phyloP scores from a whole-genome alignment of 1,140 invertebrate genomes.

The Adelges cooleyi region DNA sequence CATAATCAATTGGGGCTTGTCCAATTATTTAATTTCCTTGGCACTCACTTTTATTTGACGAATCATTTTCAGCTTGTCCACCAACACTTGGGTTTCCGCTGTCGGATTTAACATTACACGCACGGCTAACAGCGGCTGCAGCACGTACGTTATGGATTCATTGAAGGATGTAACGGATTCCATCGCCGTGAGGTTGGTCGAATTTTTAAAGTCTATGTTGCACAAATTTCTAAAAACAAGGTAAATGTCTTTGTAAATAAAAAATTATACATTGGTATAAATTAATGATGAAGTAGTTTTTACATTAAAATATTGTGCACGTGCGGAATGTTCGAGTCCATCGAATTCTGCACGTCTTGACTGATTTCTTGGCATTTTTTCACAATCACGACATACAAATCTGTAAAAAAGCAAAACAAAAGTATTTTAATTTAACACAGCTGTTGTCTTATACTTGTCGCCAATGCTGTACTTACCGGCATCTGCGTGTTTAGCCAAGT shows the following conservation, averaged over 20 bases:
- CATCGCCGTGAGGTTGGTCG: conserved; percentile 18
- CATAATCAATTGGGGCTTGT: neutral
- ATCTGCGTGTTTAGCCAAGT: conserved; percentile 59
- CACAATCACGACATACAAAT: conserved; percentile 52
- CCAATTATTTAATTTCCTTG: neutral
- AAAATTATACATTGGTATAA: neutral
- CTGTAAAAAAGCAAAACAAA: conserved; percentile 32
- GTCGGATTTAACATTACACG: conserved; percentile 62
- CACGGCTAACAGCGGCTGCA: conserved; percentile 47
- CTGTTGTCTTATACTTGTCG: conserved; percentile 10
- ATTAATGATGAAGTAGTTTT: neutral
- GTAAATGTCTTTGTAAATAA: neutral
- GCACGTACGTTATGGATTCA: conserved; percentile 15
- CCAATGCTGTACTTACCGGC: neutral
- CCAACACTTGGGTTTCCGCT: conserved; percentile 61
- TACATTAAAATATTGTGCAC: conserved; percentile 7
- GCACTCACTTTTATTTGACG: conserved; percentile 59
- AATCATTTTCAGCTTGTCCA: conserved; percentile 68
- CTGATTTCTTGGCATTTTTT: conserved; percentile 61
- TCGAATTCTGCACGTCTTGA: conserved; percentile 34
- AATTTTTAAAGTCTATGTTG: conserved; percentile 20
- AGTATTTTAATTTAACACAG: too few relatives aligned
- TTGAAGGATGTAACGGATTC: conserved; percentile 22
- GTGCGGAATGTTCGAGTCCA: conserved; percentile 10
- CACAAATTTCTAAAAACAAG: conserved; percentile 32